These are phyloP conservation scores for Triplophysa yarkandensis DNA, from an alignment of 2,797 vertebrate species.

Conservation along the genomic window DNA sequence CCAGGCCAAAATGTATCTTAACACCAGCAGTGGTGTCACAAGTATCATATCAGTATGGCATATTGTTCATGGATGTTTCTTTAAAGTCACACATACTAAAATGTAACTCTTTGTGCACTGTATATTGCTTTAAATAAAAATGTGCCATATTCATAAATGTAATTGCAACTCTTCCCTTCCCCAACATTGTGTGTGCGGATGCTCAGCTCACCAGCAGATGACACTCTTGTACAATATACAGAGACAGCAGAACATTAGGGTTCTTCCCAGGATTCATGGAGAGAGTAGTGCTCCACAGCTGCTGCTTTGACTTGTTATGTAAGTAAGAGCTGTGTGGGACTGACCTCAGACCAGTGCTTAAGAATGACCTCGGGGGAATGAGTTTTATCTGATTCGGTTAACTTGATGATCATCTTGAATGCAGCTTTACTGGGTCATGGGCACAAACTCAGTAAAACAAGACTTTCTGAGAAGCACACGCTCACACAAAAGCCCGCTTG, in stretches of 20 bases:
- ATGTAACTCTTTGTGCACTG: too few relatives aligned
- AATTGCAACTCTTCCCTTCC: slow-evolving; percentile 23
- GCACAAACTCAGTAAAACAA: slow-evolving; percentile 21
- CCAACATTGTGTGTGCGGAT: slow-evolving; percentile 53
- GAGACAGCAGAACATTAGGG: slow-evolving; percentile 28
- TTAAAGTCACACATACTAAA: too few relatives aligned
- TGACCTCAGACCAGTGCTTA: slow-evolving; percentile 16
- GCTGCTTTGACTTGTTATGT: slow-evolving; percentile 9
- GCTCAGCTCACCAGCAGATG: slow-evolving; percentile 70
- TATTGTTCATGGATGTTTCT: too few relatives aligned
- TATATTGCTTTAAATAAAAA: too few relatives aligned
- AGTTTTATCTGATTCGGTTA: slow-evolving; percentile 68
- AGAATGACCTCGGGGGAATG: slow-evolving; percentile 19
- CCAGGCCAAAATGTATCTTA: slow-evolving; percentile 59
- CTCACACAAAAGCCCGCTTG: slow-evolving; percentile 8
- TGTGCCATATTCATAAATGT: too few relatives aligned
- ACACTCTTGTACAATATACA: slow-evolving; percentile 69
- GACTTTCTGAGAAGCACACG: slow-evolving; percentile 6
- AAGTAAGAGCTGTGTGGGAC: background rate
- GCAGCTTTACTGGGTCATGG: slow-evolving; percentile 58
- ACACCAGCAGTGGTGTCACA: too few relatives aligned
- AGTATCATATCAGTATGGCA: too few relatives aligned
- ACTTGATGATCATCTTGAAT: slow-evolving; percentile 73
- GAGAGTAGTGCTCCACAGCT: background rate
- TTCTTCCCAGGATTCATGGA: background rate